These are phyloP conservation scores for Lottia gigantea DNA, from an alignment of 2,888 invertebrate genomes.

Conservation along the genomic window DNA sequence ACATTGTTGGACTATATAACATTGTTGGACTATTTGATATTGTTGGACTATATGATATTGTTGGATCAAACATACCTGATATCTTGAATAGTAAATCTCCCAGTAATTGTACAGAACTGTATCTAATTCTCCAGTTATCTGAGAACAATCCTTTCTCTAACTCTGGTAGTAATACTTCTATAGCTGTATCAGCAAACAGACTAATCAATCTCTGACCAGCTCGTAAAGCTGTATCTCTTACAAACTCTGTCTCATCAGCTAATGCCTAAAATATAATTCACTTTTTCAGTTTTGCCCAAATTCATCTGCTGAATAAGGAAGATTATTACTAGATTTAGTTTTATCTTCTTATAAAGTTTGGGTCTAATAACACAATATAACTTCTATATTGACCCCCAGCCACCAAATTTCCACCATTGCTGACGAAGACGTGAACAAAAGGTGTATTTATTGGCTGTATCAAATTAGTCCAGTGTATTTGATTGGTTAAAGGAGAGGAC, in stretches of 20 bases:
- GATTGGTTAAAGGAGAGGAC: too few species aligned
- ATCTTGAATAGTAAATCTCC: constrained; percentile 96
- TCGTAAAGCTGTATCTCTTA: constrained; percentile 94
- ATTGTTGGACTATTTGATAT: too few species aligned
- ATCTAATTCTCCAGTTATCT: constrained; percentile 98
- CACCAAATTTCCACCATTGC: too few species aligned
- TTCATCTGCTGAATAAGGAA: neutral
- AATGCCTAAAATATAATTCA: constrained; percentile 75
- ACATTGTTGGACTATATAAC: too few species aligned
- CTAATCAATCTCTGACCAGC: constrained; percentile 98
- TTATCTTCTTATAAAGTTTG: too few species aligned
- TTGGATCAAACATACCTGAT: constrained; percentile 77
- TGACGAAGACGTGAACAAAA: too few species aligned
- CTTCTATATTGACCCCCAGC: too few species aligned
- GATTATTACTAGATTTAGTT: too few species aligned
- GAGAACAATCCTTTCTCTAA: constrained; percentile 91
- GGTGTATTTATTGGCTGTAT: too few species aligned
- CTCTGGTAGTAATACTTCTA: constrained; percentile 90
- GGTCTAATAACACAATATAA: too few species aligned
- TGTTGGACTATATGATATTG: too few species aligned
- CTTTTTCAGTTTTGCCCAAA: neutral
- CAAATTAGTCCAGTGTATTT: too few species aligned
- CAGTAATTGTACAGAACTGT: constrained; percentile 89
- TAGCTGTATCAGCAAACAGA: constrained; percentile 94
- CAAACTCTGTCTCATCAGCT: constrained; percentile 99